These are phyloP conservation scores for Anomalospiza imberbis DNA, from an alignment of 2,797 vertebrate genomes.

Conservation along the genomic window DNA sequence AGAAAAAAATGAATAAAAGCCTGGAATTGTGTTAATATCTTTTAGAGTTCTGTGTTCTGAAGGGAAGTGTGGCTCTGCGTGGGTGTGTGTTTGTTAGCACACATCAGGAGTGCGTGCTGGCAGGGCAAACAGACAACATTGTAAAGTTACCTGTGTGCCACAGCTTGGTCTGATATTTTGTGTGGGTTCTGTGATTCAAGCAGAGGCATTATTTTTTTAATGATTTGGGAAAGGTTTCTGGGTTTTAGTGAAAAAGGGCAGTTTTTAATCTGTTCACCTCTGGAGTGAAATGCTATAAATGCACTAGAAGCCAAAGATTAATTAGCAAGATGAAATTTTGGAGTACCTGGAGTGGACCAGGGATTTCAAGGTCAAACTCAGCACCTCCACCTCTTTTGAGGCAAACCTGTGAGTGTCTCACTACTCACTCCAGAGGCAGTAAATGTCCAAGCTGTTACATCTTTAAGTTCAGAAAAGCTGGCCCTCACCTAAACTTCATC, in stretches of 20 bases:
- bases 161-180: neutral
- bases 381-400: neutral
- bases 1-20: neutral
- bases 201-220: neutral
- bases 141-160: neutral
- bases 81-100: neutral
- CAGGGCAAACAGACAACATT: neutral
- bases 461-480: neutral
- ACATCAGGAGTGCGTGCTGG: neutral
- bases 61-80: neutral
- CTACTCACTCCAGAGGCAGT: neutral
- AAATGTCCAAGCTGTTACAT: neutral
- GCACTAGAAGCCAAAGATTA: neutral
- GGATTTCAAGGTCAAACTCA: neutral
- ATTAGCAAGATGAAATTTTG: neutral
- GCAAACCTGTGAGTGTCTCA: neutral
- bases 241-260: neutral
- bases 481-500: neutral
- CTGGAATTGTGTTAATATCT: neutral
- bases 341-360: neutral
- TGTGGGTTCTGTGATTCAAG: neutral
- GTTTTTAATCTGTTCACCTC: neutral
- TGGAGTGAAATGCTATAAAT: neutral
- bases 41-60: neutral
- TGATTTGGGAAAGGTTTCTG: neutral